phyloP scores from a whole-genome alignment of 1,140 invertebrate genomes.

The Neuroterus valhalla region DNA sequence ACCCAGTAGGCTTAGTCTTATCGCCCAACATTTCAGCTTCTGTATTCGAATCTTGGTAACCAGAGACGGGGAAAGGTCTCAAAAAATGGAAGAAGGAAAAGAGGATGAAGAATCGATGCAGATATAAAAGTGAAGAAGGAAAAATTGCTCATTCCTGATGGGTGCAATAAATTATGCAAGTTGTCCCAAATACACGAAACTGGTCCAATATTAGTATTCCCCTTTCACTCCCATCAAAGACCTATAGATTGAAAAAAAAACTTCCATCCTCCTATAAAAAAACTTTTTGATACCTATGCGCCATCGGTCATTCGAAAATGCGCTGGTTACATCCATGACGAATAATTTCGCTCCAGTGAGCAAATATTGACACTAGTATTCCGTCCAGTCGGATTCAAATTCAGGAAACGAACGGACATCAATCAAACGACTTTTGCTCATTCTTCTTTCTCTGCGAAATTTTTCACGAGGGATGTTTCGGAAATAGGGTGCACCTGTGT shows the following conservation, averaged over 20 bases:
- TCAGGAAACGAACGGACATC: constrained; percentile 20
- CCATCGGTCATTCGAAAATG: constrained; percentile 4
- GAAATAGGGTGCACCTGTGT: constrained; percentile 24
- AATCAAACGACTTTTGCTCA: constrained; percentile 20
- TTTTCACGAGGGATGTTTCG: constrained; percentile 13
- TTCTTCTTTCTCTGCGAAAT: constrained; percentile 27
- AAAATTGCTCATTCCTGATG: too few species aligned
- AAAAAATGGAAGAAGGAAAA: not conserved
- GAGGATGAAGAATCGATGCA: not conserved
- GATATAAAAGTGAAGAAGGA: too few species aligned
- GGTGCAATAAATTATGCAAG: too few species aligned
- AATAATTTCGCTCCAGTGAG: constrained; percentile 22
- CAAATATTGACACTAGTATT: constrained; percentile 26
- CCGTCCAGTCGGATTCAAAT: constrained; percentile 18
- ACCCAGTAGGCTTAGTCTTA: not conserved
- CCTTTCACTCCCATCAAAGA: not conserved
- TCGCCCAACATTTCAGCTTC: not conserved
- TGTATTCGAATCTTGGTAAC: not conserved
- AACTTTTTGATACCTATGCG: not conserved
- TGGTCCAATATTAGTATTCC: too few species aligned
- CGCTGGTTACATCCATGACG: constrained; percentile 19
- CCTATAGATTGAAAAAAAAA: not conserved
- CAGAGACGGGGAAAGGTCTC: not conserved
- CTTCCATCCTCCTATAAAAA: not conserved
- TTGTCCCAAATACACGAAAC: too few species aligned